Conservation (phyloP, 2,888 invertebrate species). For the Cosmia trapezina region DNA sequence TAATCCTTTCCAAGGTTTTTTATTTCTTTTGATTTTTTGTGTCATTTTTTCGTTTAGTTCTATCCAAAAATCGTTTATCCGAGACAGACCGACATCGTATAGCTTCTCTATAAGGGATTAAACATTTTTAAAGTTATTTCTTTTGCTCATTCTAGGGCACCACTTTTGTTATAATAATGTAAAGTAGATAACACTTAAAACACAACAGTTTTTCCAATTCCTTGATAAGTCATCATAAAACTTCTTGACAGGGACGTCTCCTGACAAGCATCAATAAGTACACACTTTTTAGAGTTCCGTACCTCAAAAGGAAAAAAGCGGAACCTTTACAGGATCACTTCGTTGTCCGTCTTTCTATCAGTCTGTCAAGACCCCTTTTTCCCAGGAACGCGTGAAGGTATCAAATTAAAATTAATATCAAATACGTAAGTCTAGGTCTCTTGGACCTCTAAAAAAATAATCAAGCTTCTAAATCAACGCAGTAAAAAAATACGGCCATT, state of each 20-base stretch:
- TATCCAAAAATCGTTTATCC: slow-evolving; percentile 1
- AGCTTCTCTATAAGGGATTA: not conserved
- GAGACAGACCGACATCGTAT: not conserved
- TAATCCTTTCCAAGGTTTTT: slow-evolving; percentile 32
- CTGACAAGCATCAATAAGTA: not conserved
- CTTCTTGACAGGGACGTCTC: not conserved
- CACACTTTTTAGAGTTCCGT: too few relatives aligned
- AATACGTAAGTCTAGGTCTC: too few relatives aligned
- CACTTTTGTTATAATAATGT: not conserved
- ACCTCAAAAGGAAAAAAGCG: too few relatives aligned
- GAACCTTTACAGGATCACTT: too few relatives aligned
- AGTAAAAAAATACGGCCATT: too few relatives aligned
- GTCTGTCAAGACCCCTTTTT: too few relatives aligned
- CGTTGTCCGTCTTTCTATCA: too few relatives aligned
- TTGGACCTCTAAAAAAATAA: too few relatives aligned
- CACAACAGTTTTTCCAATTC: not conserved
- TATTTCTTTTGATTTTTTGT: not conserved
- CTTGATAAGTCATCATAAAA: not conserved
- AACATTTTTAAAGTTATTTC: not conserved
- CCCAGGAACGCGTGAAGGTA: too few relatives aligned
- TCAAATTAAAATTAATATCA: too few relatives aligned
- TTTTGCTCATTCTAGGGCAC: not conserved
- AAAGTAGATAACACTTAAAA: not conserved
- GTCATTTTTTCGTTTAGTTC: slow-evolving; percentile 10
- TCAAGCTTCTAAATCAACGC: too few relatives aligned